Percentiles rank a stretch among this genome's conserved stretches.
phyloP scores from a whole-genome alignment of 2,113 vertebrate genomes.

The Catharus bicknelli region DNA sequence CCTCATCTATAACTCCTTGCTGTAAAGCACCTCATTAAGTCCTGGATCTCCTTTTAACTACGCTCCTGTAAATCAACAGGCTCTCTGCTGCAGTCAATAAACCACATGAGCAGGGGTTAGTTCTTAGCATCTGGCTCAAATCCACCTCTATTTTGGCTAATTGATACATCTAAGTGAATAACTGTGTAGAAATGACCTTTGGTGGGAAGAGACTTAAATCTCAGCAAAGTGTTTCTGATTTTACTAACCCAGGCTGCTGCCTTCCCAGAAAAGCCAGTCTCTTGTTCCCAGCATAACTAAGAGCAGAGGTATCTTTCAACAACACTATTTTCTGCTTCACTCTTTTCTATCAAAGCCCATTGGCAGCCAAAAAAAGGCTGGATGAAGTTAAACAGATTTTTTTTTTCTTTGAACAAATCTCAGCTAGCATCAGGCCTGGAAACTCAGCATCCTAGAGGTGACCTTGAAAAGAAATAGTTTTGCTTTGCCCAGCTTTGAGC shows the following conservation, averaged over 20 bases:
- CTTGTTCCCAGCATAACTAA: background rate
- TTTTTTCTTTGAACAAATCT: background rate
- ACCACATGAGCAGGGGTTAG: background rate
- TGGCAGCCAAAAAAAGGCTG: background rate
- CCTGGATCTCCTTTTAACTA: background rate
- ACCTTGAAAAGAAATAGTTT: background rate
- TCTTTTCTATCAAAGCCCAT: background rate
- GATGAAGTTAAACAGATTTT: background rate
- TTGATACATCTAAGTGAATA: background rate
- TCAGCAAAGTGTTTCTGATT: background rate
- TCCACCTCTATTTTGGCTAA: background rate
- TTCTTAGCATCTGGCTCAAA: slow-evolving; percentile 4
- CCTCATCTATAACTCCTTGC: background rate
- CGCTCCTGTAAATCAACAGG: background rate
- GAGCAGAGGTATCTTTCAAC: background rate
- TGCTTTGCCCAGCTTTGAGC: background rate
- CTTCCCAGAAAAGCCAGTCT: slow-evolving; percentile 7
- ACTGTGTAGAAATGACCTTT: background rate
- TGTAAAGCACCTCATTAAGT: background rate
- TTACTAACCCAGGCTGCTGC: background rate
- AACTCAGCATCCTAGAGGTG: background rate
- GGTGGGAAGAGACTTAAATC: background rate
- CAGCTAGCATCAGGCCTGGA: background rate
- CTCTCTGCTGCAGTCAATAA: background rate
- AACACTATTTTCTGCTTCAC: background rate